Evolutionary conservation across 2,113 vertebrate genomes (phyloP).

Genomic region (Channa maculata): DNA sequence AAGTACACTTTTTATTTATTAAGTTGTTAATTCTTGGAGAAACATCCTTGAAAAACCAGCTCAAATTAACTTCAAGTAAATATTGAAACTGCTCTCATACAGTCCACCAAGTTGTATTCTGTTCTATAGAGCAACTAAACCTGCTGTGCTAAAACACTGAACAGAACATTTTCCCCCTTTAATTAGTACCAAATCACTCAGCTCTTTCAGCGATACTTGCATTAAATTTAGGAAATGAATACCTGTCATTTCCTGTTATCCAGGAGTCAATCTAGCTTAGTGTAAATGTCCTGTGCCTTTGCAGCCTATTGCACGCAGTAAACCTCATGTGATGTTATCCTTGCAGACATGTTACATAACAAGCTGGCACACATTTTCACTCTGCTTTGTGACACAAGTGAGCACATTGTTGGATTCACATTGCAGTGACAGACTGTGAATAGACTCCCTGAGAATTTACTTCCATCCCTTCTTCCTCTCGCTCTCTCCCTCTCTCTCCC

Average conservation of each 20-base stretch:
- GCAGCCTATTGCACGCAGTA: slow-evolving; percentile 17
- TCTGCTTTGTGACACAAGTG: slow-evolving; percentile 37
- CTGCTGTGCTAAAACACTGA: slow-evolving; percentile 2
- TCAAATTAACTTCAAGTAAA: too few species aligned
- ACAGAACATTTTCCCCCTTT: not conserved
- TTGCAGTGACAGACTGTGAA: slow-evolving; percentile 23
- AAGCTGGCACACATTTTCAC: slow-evolving; percentile 28
- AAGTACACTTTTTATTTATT: too few species aligned
- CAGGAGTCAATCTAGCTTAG: not conserved
- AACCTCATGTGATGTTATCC: slow-evolving; percentile 33
- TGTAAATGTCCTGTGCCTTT: slow-evolving; percentile 1
- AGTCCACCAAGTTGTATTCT: too few species aligned
- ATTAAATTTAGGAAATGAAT: slow-evolving; percentile 1
- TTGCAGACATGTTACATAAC: slow-evolving; percentile 62
- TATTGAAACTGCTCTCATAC: too few species aligned
- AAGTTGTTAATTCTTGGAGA: too few species aligned
- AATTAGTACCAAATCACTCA: slow-evolving; percentile 19
- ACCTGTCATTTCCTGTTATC: not conserved
- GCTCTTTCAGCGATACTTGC: slow-evolving; percentile 5
- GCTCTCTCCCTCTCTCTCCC: slow-evolving; percentile 1
- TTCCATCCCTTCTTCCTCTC: not conserved
- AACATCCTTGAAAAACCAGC: too few species aligned
- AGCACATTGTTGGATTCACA: slow-evolving; percentile 42
- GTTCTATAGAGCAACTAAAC: slow-evolving; percentile 10
- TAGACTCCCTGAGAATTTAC: slow-evolving; percentile 23